Base-by-base conservation (phyloP, 2,797 vertebrate genomes). In the Stomatorhinus walkeri region DNA sequence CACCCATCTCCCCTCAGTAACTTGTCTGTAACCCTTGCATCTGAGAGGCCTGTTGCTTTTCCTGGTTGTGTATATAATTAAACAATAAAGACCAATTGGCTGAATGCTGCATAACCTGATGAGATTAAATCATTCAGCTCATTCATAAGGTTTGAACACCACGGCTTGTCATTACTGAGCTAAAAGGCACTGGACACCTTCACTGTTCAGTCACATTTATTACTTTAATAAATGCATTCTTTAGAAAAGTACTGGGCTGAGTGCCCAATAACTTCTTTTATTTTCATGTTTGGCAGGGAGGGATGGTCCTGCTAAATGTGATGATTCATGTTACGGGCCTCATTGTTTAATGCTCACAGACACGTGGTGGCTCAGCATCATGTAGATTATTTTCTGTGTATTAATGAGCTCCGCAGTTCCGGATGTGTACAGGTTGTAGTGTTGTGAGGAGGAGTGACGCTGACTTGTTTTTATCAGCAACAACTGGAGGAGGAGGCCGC, bases 401-500 rank as follows among this genome's bases (percentile, higher is more conserved):
- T 68, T 32, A 68, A 32, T 68, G 28, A 68, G 64, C 64, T 68
- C 28, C 4, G 24, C 64, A 32, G 28, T 68, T 14, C 28, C 10
- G 4, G 28, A 68, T 68, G 64, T 4, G 0, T 68, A 1, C 64
- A 32, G 64, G 28, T 32, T 12, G 10, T 32, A 14, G 64, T 14
- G 64, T 68, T 10, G 3, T 3, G 12, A 32, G 24, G 28, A 32
- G 24, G 64, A 68, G 24, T 68, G 24, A 68, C 28, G 3, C 24
- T 32, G 12, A 68, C 64, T 28, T 68, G 64, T 68, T 68, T 68
- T 68, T 32, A 95, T 93, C 96, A 99, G 98, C 98, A 99, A 99
- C 98, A 99, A 96, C 96, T 99, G 22, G 98, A 99, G 94, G 98
- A 98, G 94, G 98, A 99, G 96, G 98, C 98, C 52, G 98, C 98